phyloP scores from a whole-genome alignment of 2,888 invertebrate genomes.

The Artemia sp. region DNA sequence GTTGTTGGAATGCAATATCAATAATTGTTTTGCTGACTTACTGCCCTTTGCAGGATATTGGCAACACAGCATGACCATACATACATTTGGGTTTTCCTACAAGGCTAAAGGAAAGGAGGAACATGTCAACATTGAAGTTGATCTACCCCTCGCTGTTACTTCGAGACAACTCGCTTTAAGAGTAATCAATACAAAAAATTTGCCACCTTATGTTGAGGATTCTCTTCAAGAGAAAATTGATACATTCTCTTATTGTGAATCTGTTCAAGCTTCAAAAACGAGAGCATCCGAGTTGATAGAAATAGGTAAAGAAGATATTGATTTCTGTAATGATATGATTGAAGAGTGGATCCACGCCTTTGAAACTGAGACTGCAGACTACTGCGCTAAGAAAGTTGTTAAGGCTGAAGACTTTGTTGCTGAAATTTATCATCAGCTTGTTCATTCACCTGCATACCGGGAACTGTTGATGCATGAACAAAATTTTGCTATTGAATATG shows the following conservation, averaged over 20 bases:
- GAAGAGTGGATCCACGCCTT: neutral
- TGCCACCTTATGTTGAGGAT: neutral
- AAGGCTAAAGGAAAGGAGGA: neutral
- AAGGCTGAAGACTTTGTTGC: constrained; percentile 72
- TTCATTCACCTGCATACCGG: constrained; percentile 70
- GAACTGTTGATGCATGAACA: constrained; percentile 50
- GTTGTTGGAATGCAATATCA: too few relatives aligned
- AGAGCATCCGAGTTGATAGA: neutral
- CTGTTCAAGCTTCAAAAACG: neutral
- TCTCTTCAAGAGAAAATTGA: neutral
- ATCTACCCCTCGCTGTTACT: neutral
- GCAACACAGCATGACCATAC: too few relatives aligned
- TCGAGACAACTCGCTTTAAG: neutral
- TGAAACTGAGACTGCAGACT: constrained; percentile 50
- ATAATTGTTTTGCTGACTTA: too few relatives aligned
- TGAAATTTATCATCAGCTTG: constrained; percentile 59
- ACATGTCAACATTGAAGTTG: neutral
- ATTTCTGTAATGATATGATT: neutral
- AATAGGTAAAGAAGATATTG: neutral
- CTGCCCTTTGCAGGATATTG: too few relatives aligned
- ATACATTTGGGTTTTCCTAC: too few relatives aligned
- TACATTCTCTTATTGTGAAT: neutral
- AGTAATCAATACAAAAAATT: neutral
- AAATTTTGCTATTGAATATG: constrained; percentile 28
- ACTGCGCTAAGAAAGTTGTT: constrained; percentile 60